phyloP scores from a whole-genome alignment of 2,888 invertebrate genomes.

The Polylopha cassiicola region DNA sequence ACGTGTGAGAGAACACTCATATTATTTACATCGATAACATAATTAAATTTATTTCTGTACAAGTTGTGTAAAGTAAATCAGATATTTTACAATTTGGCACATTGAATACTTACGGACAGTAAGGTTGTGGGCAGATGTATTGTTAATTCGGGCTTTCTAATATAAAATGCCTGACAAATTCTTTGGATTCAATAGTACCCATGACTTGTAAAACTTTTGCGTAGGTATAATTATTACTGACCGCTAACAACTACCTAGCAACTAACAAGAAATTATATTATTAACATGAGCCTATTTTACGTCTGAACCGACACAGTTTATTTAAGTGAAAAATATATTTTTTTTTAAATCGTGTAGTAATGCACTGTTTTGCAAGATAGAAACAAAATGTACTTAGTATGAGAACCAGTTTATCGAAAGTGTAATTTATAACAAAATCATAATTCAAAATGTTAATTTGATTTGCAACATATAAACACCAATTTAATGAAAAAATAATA shows the following conservation, averaged over 20 bases:
- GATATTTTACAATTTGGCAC: conserved; percentile 63
- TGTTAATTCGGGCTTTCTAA: conserved; percentile 22
- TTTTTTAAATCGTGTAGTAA: too few relatives aligned
- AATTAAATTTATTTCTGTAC: conserved; percentile 26
- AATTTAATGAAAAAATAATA: too few relatives aligned
- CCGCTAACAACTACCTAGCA: conserved; percentile 48
- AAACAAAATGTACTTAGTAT: too few relatives aligned
- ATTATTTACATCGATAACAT: conserved; percentile 24
- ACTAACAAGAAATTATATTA: conserved; percentile 48
- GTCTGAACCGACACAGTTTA: too few relatives aligned
- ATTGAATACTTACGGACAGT: conserved; percentile 36
- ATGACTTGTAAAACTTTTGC: conserved; percentile 18
- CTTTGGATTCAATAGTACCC: conserved; percentile 42
- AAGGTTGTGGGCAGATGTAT: conserved; percentile 23
- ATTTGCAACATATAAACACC: too few relatives aligned
- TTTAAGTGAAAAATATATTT: too few relatives aligned
- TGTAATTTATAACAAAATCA: too few relatives aligned
- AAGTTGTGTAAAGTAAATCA: conserved; percentile 34
- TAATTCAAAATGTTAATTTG: too few relatives aligned
- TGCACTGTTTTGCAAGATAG: too few relatives aligned
- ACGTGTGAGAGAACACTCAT: conserved; percentile 18
- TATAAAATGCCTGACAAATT: conserved; percentile 38
- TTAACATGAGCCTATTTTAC: too few relatives aligned
- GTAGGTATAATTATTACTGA: conserved; percentile 48
- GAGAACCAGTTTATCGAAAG: too few relatives aligned